Conservation (phyloP, 2,113 vertebrate species). For the Myrmecophaga tridactyla region DNA sequence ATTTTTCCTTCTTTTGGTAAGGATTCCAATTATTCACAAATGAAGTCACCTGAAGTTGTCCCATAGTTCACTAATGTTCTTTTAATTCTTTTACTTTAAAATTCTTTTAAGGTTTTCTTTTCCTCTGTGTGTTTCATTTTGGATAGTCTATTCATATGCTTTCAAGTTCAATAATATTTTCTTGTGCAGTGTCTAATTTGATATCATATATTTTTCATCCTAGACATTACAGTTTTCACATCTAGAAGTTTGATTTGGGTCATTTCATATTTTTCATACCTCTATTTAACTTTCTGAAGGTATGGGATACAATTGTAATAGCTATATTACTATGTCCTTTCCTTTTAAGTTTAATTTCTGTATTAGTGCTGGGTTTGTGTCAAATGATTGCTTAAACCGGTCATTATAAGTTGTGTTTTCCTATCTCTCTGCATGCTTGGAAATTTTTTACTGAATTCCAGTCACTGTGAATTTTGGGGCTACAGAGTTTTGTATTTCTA, state of each 20-base stretch:
- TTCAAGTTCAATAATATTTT: background rate
- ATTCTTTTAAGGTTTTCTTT: background rate
- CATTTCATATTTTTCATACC: background rate
- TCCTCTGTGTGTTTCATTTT: background rate
- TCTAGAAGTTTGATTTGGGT: background rate
- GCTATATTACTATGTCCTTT: background rate
- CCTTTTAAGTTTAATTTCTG: background rate
- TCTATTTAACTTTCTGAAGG: background rate
- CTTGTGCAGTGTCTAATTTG: background rate
- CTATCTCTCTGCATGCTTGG: background rate
- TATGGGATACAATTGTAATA: background rate
- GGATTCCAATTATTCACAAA: background rate
- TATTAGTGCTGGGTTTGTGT: background rate
- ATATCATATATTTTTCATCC: background rate
- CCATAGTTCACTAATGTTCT: background rate
- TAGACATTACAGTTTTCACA: background rate
- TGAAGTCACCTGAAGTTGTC: background rate
- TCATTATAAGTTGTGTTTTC: background rate
- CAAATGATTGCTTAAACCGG: background rate
- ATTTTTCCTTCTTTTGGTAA: background rate
- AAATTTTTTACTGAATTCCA: background rate
- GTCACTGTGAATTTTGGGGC: background rate
- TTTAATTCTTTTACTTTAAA: background rate
- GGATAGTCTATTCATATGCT: background rate
- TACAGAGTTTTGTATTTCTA: background rate